Evolutionary conservation across 2,888 invertebrate species (phyloP).

Genomic region (Priocnemis perturbator): DNA sequence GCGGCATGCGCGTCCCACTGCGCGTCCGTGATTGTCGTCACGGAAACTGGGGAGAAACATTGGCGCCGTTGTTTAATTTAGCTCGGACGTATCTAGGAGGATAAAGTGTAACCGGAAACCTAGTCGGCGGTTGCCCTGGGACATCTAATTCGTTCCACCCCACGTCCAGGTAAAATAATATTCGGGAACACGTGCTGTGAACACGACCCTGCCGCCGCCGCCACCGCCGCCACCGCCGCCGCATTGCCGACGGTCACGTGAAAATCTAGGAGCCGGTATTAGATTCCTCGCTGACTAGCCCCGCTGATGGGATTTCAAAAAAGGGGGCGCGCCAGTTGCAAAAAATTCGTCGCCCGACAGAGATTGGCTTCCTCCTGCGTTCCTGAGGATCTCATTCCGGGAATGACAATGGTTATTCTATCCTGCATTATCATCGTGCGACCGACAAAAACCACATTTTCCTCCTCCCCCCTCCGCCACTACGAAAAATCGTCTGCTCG

Average conservation of each 20-base stretch:
- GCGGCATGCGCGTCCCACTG: too few species aligned
- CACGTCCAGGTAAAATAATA: conserved; percentile 63
- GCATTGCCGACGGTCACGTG: conserved; percentile 29
- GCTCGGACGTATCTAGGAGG: conserved; percentile 53
- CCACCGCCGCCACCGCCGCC: conserved; percentile 5
- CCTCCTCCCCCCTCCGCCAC: background rate
- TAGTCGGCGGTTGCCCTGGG: conserved; percentile 53
- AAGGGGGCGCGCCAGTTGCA: conserved; percentile 20
- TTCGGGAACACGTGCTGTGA: conserved; percentile 56
- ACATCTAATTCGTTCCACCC: conserved; percentile 66
- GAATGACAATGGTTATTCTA: conserved; percentile 6
- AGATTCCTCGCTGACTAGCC: conserved; percentile 51
- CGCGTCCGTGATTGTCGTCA: too few species aligned
- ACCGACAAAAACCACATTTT: background rate
- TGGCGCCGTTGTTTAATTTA: conserved; percentile 26
- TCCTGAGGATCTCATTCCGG: conserved; percentile 14
- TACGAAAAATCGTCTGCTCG: too few species aligned
- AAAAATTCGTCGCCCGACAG: conserved; percentile 8
- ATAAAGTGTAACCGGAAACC: conserved; percentile 68
- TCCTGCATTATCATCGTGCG: conserved; percentile 22
- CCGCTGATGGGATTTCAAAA: conserved; percentile 48
- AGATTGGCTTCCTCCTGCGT: conserved; percentile 25
- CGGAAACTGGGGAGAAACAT: too few species aligned
- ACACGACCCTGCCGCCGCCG: conserved; percentile 38
- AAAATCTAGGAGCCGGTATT: conserved; percentile 54